Evolutionary conservation across 2,797 vertebrate genomes (phyloP).

Genomic region (Hyperoplus immaculatus): DNA sequence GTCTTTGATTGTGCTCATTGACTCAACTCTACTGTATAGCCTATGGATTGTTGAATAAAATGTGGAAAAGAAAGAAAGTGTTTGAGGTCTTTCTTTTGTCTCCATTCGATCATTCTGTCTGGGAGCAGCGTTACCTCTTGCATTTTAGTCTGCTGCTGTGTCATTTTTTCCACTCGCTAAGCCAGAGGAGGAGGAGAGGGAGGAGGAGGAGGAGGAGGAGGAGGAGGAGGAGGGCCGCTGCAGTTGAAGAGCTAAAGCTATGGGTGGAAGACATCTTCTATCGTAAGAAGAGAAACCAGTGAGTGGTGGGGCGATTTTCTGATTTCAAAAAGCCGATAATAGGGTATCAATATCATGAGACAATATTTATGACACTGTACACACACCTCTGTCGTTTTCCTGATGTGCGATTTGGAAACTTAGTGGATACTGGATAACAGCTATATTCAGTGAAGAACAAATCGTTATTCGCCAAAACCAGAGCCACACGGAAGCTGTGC

Average conservation of each 20-base stretch:
- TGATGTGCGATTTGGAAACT: neutral
- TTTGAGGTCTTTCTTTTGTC: conserved; percentile 33
- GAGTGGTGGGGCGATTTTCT: neutral
- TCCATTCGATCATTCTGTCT: conserved; percentile 55
- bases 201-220: too few species aligned
- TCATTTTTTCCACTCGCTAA: conserved; percentile 82
- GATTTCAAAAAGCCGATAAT: neutral
- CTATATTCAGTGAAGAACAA: neutral
- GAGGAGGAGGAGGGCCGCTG: conserved; percentile 51
- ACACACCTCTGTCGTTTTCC: neutral
- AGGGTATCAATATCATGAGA: too few species aligned
- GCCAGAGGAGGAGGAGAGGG: conserved; percentile 39
- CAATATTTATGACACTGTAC: neutral
- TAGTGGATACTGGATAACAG: neutral
- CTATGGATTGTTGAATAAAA: conserved; percentile 24
- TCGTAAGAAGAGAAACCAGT: conserved; percentile 53
- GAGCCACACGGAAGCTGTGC: neutral
- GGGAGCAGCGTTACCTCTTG: conserved; percentile 55
- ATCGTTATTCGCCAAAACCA: neutral
- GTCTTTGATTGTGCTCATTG: neutral
- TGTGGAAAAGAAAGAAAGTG: conserved; percentile 14
- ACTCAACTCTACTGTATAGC: neutral
- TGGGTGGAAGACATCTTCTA: conserved; percentile 47
- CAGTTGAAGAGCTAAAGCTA: conserved; percentile 27
- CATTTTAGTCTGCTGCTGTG: conserved; percentile 65